These are phyloP conservation scores for Diarsia dahlii DNA, from an alignment of 2,888 invertebrate species.

Conservation along the genomic window DNA sequence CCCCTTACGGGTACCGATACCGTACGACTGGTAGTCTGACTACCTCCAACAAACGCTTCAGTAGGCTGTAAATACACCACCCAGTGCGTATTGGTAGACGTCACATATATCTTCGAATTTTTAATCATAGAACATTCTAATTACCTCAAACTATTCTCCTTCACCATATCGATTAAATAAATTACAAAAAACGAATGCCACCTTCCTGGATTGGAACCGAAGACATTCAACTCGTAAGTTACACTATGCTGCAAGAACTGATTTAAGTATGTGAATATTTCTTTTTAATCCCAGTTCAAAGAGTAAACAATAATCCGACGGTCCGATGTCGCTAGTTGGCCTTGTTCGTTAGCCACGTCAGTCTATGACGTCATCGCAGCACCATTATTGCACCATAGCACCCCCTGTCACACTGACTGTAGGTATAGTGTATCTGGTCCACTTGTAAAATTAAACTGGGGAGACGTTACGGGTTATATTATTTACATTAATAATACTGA, in stretches of 20 bases:
- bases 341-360: constrained; percentile 40
- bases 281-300: constrained; percentile 8
- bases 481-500: background rate
- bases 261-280: background rate
- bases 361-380: constrained; percentile 39
- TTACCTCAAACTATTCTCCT: background rate
- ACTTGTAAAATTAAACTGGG: constrained; percentile 1
- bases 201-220: background rate
- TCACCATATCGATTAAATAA: background rate
- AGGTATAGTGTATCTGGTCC: background rate
- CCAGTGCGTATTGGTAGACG: background rate
- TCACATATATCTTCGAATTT: background rate
- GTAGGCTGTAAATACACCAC: background rate
- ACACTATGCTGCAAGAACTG: too few species aligned
- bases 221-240: background rate
- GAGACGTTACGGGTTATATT: background rate
- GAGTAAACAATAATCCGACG: constrained; percentile 31
- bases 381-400: constrained; percentile 19
- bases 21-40: too few species aligned
- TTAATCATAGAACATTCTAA: background rate
- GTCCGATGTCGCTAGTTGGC: constrained; percentile 37
- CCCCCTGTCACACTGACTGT: constrained; percentile 2
- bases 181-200: background rate
- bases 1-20: too few species aligned
- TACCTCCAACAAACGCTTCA: too few species aligned